phyloP scores from a whole-genome alignment of 2,113 vertebrate species.

The Ammospiza caudacuta region DNA sequence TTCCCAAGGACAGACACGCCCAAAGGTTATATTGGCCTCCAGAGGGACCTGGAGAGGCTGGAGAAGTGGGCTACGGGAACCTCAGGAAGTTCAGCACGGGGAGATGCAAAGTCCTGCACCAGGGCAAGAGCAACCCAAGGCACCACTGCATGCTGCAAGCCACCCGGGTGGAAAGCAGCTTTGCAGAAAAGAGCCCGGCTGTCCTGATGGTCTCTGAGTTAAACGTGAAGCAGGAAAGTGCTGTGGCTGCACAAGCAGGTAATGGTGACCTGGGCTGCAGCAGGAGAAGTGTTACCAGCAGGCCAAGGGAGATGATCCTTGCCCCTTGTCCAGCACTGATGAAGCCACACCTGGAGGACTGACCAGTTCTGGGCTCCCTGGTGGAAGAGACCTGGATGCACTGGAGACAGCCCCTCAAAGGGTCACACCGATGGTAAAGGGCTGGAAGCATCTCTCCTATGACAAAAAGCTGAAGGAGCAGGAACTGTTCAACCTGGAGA shows the following conservation, averaged over 20 bases:
- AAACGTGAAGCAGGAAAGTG: too few relatives aligned
- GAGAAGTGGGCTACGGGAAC: not conserved
- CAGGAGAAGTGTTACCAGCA: too few relatives aligned
- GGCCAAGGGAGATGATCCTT: too few relatives aligned
- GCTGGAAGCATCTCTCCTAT: not conserved
- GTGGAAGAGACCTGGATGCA: too few relatives aligned
- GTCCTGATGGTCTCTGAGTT: too few relatives aligned
- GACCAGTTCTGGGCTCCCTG: too few relatives aligned
- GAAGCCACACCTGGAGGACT: too few relatives aligned
- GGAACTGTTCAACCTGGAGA: not conserved
- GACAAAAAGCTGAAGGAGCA: not conserved
- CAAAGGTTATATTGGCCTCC: not conserved
- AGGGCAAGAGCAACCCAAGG: not conserved
- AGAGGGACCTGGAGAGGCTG: not conserved
- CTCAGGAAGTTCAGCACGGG: not conserved
- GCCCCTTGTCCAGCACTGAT: too few relatives aligned
- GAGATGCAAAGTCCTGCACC: not conserved
- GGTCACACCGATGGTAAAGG: not conserved
- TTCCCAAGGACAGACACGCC: not conserved
- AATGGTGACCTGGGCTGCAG: too few relatives aligned
- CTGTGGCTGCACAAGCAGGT: too few relatives aligned
- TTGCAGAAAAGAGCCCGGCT: not conserved
- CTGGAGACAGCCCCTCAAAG: not conserved
- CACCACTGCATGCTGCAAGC: not conserved
- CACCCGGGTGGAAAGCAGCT: not conserved